These are phyloP conservation scores for Boloria selene DNA, from an alignment of 2,888 invertebrate species.

Conservation along the genomic window DNA sequence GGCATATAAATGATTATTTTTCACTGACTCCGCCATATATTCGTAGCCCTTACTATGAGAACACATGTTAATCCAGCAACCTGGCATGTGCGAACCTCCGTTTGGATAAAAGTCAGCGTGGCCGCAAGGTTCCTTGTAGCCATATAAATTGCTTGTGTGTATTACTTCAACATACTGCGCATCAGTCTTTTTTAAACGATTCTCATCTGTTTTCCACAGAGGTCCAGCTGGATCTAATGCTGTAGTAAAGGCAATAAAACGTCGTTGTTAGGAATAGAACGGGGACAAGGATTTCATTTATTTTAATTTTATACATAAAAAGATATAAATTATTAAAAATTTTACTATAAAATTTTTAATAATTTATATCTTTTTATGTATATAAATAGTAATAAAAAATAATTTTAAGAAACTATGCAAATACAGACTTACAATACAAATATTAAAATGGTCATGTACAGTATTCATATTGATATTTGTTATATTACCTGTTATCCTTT, in stretches of 20 bases:
- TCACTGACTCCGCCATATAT: conserved; percentile 61
- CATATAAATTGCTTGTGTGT: conserved; percentile 62
- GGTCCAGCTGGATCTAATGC: conserved; percentile 71
- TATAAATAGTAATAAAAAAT: no score
- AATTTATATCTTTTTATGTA: no score
- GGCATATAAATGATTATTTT: conserved; percentile 54
- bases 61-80: conserved; percentile 57
- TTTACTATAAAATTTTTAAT: no score
- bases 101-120: conserved; percentile 68
- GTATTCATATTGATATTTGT: no score
- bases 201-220: conserved; percentile 51
- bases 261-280: no score
- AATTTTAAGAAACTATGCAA: background rate
- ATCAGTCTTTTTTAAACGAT: conserved; percentile 53
- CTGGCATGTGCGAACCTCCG: conserved; percentile 62
- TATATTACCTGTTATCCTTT: conserved; percentile 61
- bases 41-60: conserved; percentile 59
- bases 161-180: conserved; percentile 68
- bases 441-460: no score
- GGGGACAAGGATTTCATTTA: no score
- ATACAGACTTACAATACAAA: background rate
- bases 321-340: no score
- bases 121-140: conserved; percentile 56
- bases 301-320: no score
- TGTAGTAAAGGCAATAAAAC: conserved; percentile 36